These are phyloP conservation scores for Volucella bombylans DNA, from an alignment of 2,888 invertebrate genomes.

Conservation along the genomic window DNA sequence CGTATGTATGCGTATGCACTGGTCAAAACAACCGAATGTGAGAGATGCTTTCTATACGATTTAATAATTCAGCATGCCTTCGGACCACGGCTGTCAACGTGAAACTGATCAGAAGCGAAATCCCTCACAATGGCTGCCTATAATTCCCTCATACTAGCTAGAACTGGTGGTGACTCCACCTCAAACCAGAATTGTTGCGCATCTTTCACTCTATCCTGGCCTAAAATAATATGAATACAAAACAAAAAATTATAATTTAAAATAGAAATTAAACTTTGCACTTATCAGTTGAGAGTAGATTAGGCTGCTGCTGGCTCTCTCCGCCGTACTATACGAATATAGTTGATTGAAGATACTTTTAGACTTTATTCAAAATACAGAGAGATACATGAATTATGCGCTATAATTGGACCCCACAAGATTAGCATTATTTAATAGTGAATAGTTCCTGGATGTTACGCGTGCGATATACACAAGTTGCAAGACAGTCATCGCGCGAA, in stretches of 20 bases:
- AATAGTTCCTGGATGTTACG: slow-evolving; percentile 79
- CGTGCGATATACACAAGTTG: slow-evolving; percentile 78
- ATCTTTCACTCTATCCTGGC: slow-evolving; percentile 50
- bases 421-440: slow-evolving; percentile 75
- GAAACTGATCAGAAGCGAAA: slow-evolving; percentile 50
- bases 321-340: not conserved
- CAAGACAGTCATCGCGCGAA: slow-evolving; percentile 78
- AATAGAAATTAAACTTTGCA: slow-evolving; percentile 41
- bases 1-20: slow-evolving; percentile 1
- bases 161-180: slow-evolving; percentile 54
- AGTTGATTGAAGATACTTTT: not conserved
- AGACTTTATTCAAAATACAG: slow-evolving; percentile 58
- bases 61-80: slow-evolving; percentile 28
- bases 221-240: slow-evolving; percentile 26
- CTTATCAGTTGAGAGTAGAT: slow-evolving; percentile 55
- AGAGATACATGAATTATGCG: slow-evolving; percentile 13
- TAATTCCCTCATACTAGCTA: slow-evolving; percentile 62
- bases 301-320: slow-evolving; percentile 19
- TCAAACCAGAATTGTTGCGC: slow-evolving; percentile 38
- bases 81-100: slow-evolving; percentile 31
- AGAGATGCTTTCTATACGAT: slow-evolving; percentile 34
- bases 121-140: slow-evolving; percentile 41
- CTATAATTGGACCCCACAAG: slow-evolving; percentile 2
- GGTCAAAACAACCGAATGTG: slow-evolving; percentile 28
- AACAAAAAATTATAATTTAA: not conserved